A percentile compares a stretch with the other conserved stretches of the same genome.
Conservation (phyloP, 2,113 vertebrate species). For the Neodon shergylaensis region DNA sequence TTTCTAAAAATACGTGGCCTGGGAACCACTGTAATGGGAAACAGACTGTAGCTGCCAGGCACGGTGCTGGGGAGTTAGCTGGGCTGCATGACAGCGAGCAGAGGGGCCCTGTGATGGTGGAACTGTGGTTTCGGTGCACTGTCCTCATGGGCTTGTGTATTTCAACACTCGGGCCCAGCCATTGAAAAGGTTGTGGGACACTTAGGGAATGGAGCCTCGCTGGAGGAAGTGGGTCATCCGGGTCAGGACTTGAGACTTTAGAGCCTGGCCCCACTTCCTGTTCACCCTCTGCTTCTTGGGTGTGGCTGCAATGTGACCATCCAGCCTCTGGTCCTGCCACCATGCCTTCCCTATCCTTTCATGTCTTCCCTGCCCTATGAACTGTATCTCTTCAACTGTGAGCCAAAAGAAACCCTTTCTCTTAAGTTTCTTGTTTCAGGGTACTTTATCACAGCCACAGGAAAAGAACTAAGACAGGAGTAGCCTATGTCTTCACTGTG, state of each 20-base stretch:
- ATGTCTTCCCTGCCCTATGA: not conserved
- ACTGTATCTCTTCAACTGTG: not conserved
- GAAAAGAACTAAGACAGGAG: not conserved
- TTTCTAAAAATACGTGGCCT: conserved; percentile 36
- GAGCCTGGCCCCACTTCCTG: not conserved
- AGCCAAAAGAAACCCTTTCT: not conserved
- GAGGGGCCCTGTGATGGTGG: not conserved
- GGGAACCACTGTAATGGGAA: conserved; percentile 15
- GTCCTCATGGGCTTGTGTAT: not conserved
- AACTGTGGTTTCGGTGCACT: not conserved
- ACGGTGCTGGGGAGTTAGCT: not conserved
- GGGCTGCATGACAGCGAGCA: not conserved
- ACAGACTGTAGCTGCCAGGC: not conserved
- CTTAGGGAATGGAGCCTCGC: not conserved
- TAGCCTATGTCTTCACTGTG: not conserved
- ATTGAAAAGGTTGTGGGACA: not conserved
- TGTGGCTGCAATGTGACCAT: not conserved
- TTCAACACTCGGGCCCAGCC: not conserved
- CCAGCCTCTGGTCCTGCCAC: too few relatives aligned
- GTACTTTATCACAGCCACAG: not conserved
- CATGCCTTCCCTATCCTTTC: not conserved
- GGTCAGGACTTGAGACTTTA: too few relatives aligned
- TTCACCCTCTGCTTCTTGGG: not conserved
- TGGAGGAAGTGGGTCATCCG: not conserved
- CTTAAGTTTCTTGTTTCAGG: not conserved